phyloP scores from a whole-genome alignment of 92 coral and sea anemone genomes.

The Bergia sp. region DNA sequence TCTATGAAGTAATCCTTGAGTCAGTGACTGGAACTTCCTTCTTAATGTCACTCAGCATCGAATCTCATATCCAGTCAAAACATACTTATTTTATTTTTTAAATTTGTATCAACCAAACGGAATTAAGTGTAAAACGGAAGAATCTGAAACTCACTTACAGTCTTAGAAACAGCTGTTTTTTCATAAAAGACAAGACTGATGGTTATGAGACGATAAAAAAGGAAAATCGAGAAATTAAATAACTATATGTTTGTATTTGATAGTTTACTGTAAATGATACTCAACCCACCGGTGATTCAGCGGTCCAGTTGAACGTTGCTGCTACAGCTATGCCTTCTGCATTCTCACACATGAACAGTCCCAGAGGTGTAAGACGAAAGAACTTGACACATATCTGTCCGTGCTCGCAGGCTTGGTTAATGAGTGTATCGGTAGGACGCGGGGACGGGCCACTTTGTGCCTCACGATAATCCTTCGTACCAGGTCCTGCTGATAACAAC shows the following conservation, averaged over 20 bases:
- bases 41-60: too few relatives aligned
- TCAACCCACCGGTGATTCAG: conserved; percentile 9
- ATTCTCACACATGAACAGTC: conserved; percentile 58
- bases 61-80: too few relatives aligned
- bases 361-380: conserved; percentile 58
- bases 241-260: background rate
- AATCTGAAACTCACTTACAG: too few relatives aligned
- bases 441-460: conserved; percentile 54
- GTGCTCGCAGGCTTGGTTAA: conserved; percentile 46
- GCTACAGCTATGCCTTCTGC: conserved; percentile 56
- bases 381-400: conserved; percentile 59
- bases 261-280: background rate
- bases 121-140: too few relatives aligned
- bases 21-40: too few relatives aligned
- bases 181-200: too few relatives aligned
- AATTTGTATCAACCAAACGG: too few relatives aligned
- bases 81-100: too few relatives aligned
- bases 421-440: conserved; percentile 50
- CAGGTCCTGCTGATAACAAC: conserved; percentile 51
- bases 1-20: too few relatives aligned
- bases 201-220: too few relatives aligned
- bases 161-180: too few relatives aligned
- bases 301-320: conserved; percentile 55
- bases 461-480: conserved; percentile 49
- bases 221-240: background rate